Conservation (phyloP, 2,797 vertebrate genomes). For the Pachyuromys duprasi region DNA sequence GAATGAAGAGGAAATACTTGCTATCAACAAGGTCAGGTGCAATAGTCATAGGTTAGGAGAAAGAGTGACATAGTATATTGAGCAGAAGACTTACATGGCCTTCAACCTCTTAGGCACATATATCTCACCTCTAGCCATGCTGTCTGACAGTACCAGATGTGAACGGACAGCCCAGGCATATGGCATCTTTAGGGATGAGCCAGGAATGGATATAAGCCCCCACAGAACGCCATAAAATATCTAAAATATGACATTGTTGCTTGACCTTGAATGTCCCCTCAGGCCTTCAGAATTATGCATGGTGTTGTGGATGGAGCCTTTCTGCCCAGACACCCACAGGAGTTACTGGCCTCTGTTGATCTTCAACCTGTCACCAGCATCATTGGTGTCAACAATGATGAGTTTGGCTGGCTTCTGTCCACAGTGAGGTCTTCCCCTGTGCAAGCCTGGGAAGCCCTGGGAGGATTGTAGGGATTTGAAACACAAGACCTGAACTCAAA, state of each 20-base stretch:
- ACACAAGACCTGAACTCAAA: background rate
- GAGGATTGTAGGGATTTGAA: background rate
- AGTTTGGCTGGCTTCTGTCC: constrained; percentile 84
- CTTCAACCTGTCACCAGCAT: constrained; percentile 80
- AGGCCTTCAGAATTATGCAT: constrained; percentile 66
- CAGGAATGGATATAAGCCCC: background rate
- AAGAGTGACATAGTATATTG: background rate
- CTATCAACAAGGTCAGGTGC: constrained; percentile 52
- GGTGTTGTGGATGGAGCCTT: constrained; percentile 82
- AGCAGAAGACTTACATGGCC: background rate
- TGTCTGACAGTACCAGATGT: background rate
- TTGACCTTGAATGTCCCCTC: background rate
- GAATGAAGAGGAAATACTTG: constrained; percentile 78
- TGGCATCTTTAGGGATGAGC: background rate
- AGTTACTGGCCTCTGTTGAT: constrained; percentile 76
- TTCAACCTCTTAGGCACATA: background rate
- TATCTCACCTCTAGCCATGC: background rate
- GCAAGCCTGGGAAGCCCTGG: background rate
- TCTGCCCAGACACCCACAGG: constrained; percentile 80
- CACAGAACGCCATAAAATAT: background rate
- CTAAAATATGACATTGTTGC: background rate
- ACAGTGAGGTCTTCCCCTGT: constrained; percentile 69
- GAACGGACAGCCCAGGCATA: background rate
- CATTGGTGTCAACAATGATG: constrained; percentile 84
- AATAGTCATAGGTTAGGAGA: background rate